phyloP scores from a whole-genome alignment of 1,140 invertebrate species.

The Drosophila dunni region DNA sequence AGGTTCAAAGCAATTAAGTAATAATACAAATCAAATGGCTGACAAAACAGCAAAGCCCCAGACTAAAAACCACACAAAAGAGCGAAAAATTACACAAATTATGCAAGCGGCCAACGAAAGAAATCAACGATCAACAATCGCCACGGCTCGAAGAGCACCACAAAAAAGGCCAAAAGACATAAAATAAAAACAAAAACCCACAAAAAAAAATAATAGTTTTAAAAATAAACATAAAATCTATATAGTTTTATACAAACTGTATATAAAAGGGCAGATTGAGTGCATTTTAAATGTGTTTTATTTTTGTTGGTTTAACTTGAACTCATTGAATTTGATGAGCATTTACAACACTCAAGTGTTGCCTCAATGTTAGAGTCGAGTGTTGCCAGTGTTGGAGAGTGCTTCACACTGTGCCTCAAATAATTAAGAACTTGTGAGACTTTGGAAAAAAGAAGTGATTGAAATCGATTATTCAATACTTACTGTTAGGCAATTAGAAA shows the following conservation, averaged over 20 bases:
- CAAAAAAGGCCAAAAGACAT: conserved; percentile 1
- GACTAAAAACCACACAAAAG: conserved; percentile 37
- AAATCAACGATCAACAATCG: conserved; percentile 56
- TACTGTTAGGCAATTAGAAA: neutral
- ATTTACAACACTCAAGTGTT: conserved; percentile 17
- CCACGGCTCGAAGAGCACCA: conserved; percentile 52
- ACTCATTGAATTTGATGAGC: conserved; percentile 7
- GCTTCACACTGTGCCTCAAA: neutral
- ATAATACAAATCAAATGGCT: conserved; percentile 76
- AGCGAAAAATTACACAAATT: conserved; percentile 41
- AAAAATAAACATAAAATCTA: conserved; percentile 9
- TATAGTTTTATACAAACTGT: no score
- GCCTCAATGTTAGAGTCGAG: conserved; percentile 9
- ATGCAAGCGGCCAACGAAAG: conserved; percentile 69
- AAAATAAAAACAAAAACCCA: neutral
- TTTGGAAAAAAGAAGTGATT: neutral
- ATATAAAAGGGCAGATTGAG: conserved; percentile 18
- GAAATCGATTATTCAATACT: conserved; percentile 4
- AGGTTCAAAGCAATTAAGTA: conserved; percentile 82
- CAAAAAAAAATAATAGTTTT: neutral
- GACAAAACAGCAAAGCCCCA: conserved; percentile 39
- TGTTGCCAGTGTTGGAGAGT: conserved; percentile 11
- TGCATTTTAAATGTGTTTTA: conserved; percentile 13
- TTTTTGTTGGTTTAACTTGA: neutral
- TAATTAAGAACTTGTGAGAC: neutral